A percentile compares a stretch with the other conserved stretches of the same genome.
These are phyloP conservation scores for Otus scops DNA, from an alignment of 2,797 vertebrate species.

Conservation along the genomic window DNA sequence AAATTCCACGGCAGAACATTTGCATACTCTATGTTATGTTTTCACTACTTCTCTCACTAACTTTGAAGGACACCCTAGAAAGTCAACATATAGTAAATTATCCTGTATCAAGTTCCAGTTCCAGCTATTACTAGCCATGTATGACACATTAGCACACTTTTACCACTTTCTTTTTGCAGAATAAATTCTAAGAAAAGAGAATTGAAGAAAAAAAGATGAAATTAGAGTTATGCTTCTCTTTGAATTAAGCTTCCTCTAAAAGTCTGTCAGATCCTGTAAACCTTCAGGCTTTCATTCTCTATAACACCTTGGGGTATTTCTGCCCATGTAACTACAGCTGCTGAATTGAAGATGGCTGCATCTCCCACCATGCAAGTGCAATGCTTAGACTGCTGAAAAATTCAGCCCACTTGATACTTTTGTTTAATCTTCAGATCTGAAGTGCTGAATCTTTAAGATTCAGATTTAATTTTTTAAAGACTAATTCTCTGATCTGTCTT, in stretches of 20 bases:
- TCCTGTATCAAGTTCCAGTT: not conserved
- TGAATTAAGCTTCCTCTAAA: not conserved
- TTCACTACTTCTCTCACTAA: not conserved
- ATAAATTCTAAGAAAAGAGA: not conserved
- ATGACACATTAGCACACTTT: rapidly evolving
- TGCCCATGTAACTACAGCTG: not conserved
- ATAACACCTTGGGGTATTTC: not conserved
- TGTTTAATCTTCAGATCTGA: not conserved
- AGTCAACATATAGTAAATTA: not conserved
- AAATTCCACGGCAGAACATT: not conserved
- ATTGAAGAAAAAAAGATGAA: not conserved
- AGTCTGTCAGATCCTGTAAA: not conserved
- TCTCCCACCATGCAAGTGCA: not conserved
- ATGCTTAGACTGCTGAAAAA: not conserved
- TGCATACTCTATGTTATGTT: not conserved
- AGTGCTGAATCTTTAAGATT: not conserved
- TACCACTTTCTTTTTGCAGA: not conserved
- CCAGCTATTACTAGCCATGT: not conserved
- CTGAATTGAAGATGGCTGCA: not conserved
- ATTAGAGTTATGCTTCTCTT: not conserved
- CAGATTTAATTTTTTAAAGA: not conserved
- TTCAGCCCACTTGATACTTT: not conserved
- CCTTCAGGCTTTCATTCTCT: not conserved
- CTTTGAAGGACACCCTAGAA: not conserved
- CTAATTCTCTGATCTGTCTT: not conserved